Conservation (phyloP, 2,113 vertebrate genomes). For the Megaceryle maxima region DNA sequence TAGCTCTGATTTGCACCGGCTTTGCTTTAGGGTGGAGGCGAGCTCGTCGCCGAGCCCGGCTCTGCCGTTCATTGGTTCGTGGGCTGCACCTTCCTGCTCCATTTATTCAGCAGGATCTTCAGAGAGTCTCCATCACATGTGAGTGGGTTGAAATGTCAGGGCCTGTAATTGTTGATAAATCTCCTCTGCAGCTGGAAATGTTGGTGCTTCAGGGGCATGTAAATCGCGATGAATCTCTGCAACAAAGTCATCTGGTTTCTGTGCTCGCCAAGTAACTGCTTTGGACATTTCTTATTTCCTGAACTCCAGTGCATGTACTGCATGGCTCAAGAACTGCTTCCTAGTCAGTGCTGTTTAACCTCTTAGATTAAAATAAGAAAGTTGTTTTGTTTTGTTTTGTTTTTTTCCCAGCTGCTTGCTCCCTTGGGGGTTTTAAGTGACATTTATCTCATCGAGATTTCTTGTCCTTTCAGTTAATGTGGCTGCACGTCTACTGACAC, state of each 20-base stretch:
- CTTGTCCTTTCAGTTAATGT: background rate
- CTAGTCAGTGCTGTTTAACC: background rate
- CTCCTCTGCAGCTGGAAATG: background rate
- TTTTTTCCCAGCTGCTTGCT: background rate
- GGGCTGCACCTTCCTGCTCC: background rate
- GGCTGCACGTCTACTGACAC: background rate
- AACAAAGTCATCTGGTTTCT: background rate
- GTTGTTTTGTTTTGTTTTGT: accelerated
- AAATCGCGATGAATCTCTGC: background rate
- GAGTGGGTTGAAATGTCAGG: background rate
- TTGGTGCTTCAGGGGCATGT: background rate
- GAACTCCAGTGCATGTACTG: background rate
- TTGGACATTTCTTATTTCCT: background rate
- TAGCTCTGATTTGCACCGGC: background rate
- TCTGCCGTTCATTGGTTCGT: background rate
- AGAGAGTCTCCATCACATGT: background rate
- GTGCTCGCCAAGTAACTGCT: background rate
- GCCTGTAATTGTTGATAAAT: background rate
- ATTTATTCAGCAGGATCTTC: background rate
- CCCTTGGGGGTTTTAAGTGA: background rate
- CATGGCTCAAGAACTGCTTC: background rate
- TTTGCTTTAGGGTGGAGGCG: background rate
- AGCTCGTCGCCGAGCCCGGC: background rate
- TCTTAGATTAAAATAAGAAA: background rate
- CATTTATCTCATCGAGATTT: background rate